phyloP scores from a whole-genome alignment of 2,113 vertebrate species.

The Lucifuga dentata region DNA sequence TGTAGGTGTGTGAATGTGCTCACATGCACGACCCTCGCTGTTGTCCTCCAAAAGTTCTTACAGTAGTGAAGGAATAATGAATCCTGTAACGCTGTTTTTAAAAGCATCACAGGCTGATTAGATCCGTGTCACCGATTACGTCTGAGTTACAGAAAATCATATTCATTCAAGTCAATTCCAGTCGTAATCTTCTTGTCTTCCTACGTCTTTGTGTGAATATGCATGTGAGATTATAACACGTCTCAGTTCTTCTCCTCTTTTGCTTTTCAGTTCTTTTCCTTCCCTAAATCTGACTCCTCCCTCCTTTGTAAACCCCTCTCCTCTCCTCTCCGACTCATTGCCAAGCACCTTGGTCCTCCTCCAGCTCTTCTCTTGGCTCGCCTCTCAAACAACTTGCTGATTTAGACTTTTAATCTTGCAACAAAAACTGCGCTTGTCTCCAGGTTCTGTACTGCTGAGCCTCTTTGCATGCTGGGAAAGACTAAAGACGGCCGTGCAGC shows the following conservation, averaged over 20 bases:
- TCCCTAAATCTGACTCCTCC: slow-evolving; percentile 36
- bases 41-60: too few relatives aligned
- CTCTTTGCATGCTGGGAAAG: slow-evolving; percentile 38
- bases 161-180: slow-evolving; percentile 52
- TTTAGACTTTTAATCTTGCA: slow-evolving; percentile 75
- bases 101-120: too few relatives aligned
- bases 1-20: not conserved
- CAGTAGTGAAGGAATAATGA: too few relatives aligned
- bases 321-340: slow-evolving; percentile 59
- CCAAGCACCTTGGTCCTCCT: slow-evolving; percentile 45
- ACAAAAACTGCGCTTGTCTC: slow-evolving; percentile 64
- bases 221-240: slow-evolving; percentile 21
- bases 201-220: slow-evolving; percentile 4
- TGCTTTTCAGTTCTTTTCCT: too few relatives aligned
- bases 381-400: slow-evolving; percentile 72
- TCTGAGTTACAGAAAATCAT: slow-evolving; percentile 20
- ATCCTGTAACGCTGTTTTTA: too few relatives aligned
- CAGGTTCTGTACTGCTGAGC: slow-evolving; percentile 42
- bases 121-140: too few relatives aligned
- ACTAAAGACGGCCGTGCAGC: slow-evolving; percentile 21
- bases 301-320: slow-evolving; percentile 35
- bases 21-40: not conserved
- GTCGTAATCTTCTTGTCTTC: slow-evolving; percentile 42
- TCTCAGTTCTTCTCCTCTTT: too few relatives aligned
- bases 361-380: slow-evolving; percentile 59